These are phyloP conservation scores for Proctacanthus coquilletti DNA, from an alignment of 1,140 invertebrate species.

Conservation along the genomic window DNA sequence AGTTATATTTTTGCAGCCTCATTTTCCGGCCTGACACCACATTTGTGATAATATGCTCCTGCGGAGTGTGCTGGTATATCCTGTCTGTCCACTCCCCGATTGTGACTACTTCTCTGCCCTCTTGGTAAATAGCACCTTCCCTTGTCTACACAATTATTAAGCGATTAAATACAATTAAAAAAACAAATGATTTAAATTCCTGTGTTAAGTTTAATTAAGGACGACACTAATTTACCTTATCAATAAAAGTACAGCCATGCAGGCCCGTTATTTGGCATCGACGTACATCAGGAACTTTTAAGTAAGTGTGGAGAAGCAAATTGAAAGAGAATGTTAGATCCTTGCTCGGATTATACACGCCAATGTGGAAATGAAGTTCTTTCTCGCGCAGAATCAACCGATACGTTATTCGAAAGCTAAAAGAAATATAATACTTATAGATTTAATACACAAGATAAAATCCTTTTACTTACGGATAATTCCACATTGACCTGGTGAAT, in stretches of 20 bases:
- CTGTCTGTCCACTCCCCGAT: constrained; percentile 85
- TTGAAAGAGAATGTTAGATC: constrained; percentile 84
- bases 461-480: constrained; percentile 57
- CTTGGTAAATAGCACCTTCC: constrained; percentile 67
- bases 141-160: constrained; percentile 42
- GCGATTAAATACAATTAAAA: neutral
- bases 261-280: constrained; percentile 81
- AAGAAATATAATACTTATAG: constrained; percentile 9
- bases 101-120: constrained; percentile 74
- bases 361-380: constrained; percentile 82
- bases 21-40: constrained; percentile 82
- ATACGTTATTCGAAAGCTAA: constrained; percentile 67
- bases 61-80: constrained; percentile 82
- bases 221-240: constrained; percentile 63
- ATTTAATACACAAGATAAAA: constrained; percentile 5
- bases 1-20: constrained; percentile 84
- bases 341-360: constrained; percentile 81
- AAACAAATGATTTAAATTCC: neutral
- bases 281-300: constrained; percentile 85
- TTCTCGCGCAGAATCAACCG: constrained; percentile 77
- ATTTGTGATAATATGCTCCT: constrained; percentile 84
- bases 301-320: constrained; percentile 84
- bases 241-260: constrained; percentile 80
- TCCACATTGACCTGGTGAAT: constrained; percentile 86
- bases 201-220: neutral